Percentiles rank a stretch among this genome's conserved stretches.
These are phyloP conservation scores for Agriopis aurantiaria DNA, from an alignment of 2,888 invertebrate species.

Conservation along the genomic window DNA sequence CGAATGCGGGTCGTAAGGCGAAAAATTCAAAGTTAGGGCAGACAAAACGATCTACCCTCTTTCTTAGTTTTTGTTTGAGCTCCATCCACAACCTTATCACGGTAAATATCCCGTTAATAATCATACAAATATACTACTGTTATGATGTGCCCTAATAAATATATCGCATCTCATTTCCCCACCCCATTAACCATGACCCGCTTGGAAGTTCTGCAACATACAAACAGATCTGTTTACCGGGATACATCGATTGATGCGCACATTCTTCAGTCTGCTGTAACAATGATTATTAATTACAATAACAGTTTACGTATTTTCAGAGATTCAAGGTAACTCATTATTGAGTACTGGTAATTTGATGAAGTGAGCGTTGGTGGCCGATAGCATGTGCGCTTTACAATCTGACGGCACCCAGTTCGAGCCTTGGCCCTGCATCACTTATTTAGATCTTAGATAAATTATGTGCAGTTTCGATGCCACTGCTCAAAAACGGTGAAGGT, in stretches of 20 bases:
- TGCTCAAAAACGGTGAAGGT: too few relatives aligned
- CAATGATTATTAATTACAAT: slow-evolving; percentile 21
- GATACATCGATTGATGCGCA: slow-evolving; percentile 16
- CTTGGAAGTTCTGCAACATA: slow-evolving; percentile 21
- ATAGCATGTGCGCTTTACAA: too few relatives aligned
- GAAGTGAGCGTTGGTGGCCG: neutral
- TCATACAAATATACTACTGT: neutral
- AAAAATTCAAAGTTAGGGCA: too few relatives aligned
- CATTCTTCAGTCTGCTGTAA: slow-evolving; percentile 7
- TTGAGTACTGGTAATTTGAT: neutral
- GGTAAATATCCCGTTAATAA: neutral
- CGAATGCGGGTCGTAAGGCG: too few relatives aligned
- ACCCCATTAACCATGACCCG: slow-evolving; percentile 25
- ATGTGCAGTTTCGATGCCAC: too few relatives aligned
- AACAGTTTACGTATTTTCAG: slow-evolving; percentile 13
- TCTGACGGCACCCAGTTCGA: too few relatives aligned
- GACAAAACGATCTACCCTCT: too few relatives aligned
- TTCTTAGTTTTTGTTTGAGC: too few relatives aligned
- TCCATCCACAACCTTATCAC: neutral
- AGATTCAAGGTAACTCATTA: neutral
- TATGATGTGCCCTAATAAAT: slow-evolving; percentile 19
- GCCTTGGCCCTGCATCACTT: too few relatives aligned
- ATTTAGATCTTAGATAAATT: too few relatives aligned
- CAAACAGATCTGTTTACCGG: slow-evolving; percentile 23
- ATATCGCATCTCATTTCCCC: slow-evolving; percentile 12